A percentile compares a stretch with the other conserved stretches of the same genome.
Conservation (phyloP, 2,113 vertebrate species). For the Channa argus region DNA sequence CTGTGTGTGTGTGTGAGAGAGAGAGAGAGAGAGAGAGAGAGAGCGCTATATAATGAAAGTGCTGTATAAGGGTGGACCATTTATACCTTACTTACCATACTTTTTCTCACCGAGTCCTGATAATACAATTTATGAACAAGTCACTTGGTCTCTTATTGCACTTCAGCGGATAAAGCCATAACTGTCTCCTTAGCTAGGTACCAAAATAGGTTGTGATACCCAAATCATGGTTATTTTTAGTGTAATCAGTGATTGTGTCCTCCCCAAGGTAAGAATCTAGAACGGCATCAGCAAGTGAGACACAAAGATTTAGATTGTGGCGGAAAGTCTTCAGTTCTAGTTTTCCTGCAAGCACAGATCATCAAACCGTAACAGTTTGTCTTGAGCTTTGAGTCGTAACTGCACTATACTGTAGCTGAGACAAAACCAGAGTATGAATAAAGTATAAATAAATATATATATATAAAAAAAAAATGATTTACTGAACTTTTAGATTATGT, state of each 20-base stretch:
- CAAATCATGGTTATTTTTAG: constrained; percentile 48
- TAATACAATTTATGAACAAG: too few species aligned
- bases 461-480: not conserved
- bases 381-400: not conserved
- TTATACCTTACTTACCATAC: too few species aligned
- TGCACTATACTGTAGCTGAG: not conserved
- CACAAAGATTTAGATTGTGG: constrained; percentile 27
- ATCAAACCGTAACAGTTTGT: not conserved
- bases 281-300: constrained; percentile 10
- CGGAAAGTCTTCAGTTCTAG: constrained; percentile 7
- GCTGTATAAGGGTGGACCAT: too few species aligned
- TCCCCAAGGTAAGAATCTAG: constrained; percentile 43
- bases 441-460: too few species aligned
- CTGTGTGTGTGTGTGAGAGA: too few species aligned
- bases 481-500: not conserved
- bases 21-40: too few species aligned
- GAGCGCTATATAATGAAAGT: too few species aligned
- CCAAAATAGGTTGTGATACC: constrained; percentile 18
- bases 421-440: constrained; percentile 1
- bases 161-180: not conserved
- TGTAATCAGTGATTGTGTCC: constrained; percentile 35
- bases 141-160: too few species aligned
- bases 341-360: constrained; percentile 16
- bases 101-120: too few species aligned
- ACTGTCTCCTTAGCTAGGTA: constrained; percentile 20